Evolutionary conservation across 2,113 vertebrate species (phyloP), one percentile per base, ranked within the genome.

Genomic region (Ceyx cyanopectus): DNA sequence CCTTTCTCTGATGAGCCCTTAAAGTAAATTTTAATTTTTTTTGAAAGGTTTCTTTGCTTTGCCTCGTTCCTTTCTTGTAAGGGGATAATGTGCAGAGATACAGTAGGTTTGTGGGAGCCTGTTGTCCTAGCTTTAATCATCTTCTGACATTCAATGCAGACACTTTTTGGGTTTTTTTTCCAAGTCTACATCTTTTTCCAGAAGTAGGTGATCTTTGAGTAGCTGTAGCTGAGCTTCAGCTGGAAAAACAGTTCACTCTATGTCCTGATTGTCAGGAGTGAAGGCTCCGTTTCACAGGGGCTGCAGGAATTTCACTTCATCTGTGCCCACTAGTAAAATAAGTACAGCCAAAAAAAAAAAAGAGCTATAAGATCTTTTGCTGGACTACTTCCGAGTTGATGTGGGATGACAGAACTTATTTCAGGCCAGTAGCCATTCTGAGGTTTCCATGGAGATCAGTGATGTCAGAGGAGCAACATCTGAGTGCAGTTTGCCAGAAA

Each of bases 361-460:
- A 17, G 82, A 87, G 81, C 67, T 94, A 12, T 6, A 7, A 94
- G 92, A 77, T 96, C 82, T 97, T 97, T 68, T 96, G 86, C 91
- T 94, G 89, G 61, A 79, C 85, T 96, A 45, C 56, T 95, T 96
- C 73, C 92, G 90, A 93, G 95, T 91, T 95, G 95, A 96, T 95
- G 84, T 90, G 77, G 87, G 90, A 92, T 93, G 94, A 91, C 89
- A 73, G 92, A 83, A 78, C 92, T 97, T 95, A 94, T 95, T 97
- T 95, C 90, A 90, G 95, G 89, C 93, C 88, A 93, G 67, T 46
- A 58, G 92, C 85, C 90, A 86, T 95, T 93, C 91, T 95, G 30
- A 87, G 79, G 97, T 98, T 98, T 95, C 98, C 95, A 96, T 97
- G 97, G 97, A 96, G 97, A 98, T 95, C 89, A 90, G 85, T 93